These are phyloP conservation scores for Tyrophagus putrescentiae DNA, from an alignment of 1,140 invertebrate species.

Conservation along the genomic window DNA sequence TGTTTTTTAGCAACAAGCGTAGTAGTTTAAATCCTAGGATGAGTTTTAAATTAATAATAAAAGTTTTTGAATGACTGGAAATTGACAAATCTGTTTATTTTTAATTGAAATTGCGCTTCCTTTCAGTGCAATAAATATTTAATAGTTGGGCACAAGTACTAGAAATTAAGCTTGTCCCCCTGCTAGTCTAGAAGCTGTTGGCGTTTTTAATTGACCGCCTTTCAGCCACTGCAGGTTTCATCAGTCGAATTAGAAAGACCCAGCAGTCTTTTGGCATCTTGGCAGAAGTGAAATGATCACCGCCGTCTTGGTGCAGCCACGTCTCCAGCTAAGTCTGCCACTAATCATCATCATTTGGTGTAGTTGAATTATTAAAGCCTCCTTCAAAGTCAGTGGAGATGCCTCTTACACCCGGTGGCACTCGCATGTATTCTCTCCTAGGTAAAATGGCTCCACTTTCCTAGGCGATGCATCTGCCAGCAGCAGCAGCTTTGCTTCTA, in stretches of 20 bases:
- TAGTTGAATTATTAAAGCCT: constrained; percentile 6
- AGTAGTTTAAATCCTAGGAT: not conserved
- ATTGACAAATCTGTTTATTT: not conserved
- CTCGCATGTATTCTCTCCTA: not conserved
- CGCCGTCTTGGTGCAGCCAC: not conserved
- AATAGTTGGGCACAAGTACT: too few relatives aligned
- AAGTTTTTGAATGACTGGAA: not conserved
- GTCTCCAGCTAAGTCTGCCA: too few relatives aligned
- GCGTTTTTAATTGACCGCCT: too few relatives aligned
- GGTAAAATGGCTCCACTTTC: not conserved
- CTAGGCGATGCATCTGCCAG: not conserved
- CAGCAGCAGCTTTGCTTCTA: not conserved
- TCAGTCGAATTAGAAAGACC: too few relatives aligned
- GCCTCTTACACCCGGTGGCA: not conserved
- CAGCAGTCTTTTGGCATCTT: too few relatives aligned
- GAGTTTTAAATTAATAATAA: not conserved
- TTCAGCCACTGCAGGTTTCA: too few relatives aligned
- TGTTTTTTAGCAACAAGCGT: not conserved
- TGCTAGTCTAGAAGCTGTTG: not conserved
- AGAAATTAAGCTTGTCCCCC: too few relatives aligned
- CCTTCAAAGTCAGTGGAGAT: not conserved
- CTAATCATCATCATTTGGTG: not conserved
- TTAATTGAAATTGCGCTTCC: not conserved
- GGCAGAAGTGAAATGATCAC: not conserved
- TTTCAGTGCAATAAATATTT: not conserved